Base-by-base conservation (phyloP, 2,797 vertebrate genomes). In the Remorina albescens region DNA sequence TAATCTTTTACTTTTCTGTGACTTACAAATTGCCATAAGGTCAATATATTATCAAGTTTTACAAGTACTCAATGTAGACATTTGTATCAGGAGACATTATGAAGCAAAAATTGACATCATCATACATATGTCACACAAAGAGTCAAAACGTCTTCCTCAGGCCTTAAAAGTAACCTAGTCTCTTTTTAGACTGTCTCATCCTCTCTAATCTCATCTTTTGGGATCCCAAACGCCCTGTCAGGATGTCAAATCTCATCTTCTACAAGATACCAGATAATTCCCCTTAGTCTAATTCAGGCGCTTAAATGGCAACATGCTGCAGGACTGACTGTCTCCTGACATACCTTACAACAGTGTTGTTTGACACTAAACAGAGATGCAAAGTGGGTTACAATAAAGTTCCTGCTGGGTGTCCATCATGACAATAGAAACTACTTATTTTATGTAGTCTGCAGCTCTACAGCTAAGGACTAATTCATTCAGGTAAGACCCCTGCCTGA, bases 191-290 rank as follows among this genome's bases (percentile, higher is more conserved):
- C 62, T 64, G 42, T 78, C 60, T 77, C 78, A 76, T 84, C 74
- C 71, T 32, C 39, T 79, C 73, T 92, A 91, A 93, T 92, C 86
- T 86, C n/a, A 54, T 74, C 78, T 86, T 86, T 88, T 71, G 84
- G 58, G 71, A 80, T 76, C 28, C 37, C 4, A 65, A 73, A 55
- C 71, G 34, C 67, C 53, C 71, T 49, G 47, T 76, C 76, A 75
- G 57, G 55, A 76, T 34, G 60, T 65, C 61, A 78, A 78, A 62
- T 65, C 64, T 51, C 6, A 28, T 54, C 41, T 50, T 50, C 44
- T 28, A 42, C 5, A 19, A 71, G 49, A 64, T 51, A 56, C 63
- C 10, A 49, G 37, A 50, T 23, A 49, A 62, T 50, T 53, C 60
- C 51, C 16, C 51, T 62, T 67, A 56, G 60, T 66, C 65, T 61